Evolutionary conservation across 2,113 vertebrate species (phyloP).

Genomic region (Siniperca knerii): DNA sequence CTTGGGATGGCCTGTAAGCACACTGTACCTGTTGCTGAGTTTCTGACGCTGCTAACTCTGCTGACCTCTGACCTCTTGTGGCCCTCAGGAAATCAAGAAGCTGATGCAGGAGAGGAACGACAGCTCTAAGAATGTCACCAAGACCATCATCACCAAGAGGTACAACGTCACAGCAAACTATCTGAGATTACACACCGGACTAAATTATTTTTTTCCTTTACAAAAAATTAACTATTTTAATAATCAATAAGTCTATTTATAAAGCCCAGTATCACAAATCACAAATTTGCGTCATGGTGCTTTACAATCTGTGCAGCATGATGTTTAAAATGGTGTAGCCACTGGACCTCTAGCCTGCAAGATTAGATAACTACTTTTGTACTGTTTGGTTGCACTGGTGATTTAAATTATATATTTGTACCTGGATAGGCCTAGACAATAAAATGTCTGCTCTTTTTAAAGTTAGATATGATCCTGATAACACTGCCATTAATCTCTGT

Average conservation of each 20-base stretch:
- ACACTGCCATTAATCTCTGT: too few relatives aligned
- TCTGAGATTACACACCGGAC: not conserved
- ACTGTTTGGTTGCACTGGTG: too few relatives aligned
- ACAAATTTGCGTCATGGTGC: too few relatives aligned
- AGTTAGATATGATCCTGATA: too few relatives aligned
- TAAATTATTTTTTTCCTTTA: not conserved
- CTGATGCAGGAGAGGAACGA: slow-evolving; percentile 84
- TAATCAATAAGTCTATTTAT: not conserved
- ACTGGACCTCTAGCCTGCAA: too few relatives aligned
- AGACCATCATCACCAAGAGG: slow-evolving; percentile 92
- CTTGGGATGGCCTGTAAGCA: not conserved
- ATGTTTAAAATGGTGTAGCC: too few relatives aligned
- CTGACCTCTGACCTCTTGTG: slow-evolving; percentile 33
- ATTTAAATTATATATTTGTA: too few relatives aligned
- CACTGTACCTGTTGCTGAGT: not conserved
- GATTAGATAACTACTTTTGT: too few relatives aligned
- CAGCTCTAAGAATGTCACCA: slow-evolving; percentile 82
- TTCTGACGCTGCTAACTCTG: not conserved
- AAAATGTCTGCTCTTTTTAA: too few relatives aligned
- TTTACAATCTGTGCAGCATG: too few relatives aligned
- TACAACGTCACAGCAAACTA: slow-evolving; percentile 57
- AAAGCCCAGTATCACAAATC: too few relatives aligned
- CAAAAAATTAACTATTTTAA: not conserved
- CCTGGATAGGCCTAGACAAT: too few relatives aligned
- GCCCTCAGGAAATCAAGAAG: slow-evolving; percentile 88